A percentile compares a stretch with the other conserved stretches of the same genome.
These are phyloP conservation scores for Drosophila simulans DNA, from an alignment of 1,140 invertebrate genomes.

Conservation along the genomic window DNA sequence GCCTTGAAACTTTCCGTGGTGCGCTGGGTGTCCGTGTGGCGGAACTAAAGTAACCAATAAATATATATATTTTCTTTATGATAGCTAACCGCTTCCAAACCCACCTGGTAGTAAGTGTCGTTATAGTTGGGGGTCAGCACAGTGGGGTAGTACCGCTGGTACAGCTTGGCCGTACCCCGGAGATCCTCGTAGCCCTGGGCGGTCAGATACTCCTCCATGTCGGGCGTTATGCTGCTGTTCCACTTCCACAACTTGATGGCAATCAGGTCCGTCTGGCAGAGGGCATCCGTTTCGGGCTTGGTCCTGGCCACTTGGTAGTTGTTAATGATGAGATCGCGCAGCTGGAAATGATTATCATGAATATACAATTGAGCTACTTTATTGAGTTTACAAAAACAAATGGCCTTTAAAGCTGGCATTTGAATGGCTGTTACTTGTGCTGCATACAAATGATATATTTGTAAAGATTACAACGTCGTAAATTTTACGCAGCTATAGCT, in stretches of 20 bases:
- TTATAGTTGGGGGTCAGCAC: slow-evolving; percentile 62
- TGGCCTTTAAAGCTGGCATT: no score
- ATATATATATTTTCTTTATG: no score
- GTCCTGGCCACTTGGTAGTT: slow-evolving; percentile 86
- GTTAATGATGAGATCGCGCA: slow-evolving; percentile 85
- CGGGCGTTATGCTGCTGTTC: slow-evolving; percentile 86
- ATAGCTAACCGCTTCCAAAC: not conserved
- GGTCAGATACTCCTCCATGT: slow-evolving; percentile 86
- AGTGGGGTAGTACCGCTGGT: slow-evolving; percentile 86
- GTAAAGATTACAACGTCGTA: slow-evolving; percentile 5
- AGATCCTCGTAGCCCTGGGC: slow-evolving; percentile 86
- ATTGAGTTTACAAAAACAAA: no score
- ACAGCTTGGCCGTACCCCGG: slow-evolving; percentile 87
- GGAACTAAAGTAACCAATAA: slow-evolving; percentile 86
- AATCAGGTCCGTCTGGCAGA: slow-evolving; percentile 87
- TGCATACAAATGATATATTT: slow-evolving; percentile 27
- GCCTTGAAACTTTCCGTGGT: slow-evolving; percentile 88
- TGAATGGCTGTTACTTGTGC: not conserved
- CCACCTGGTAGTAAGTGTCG: slow-evolving; percentile 65
- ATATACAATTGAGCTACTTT: no score
- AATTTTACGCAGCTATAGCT: not conserved
- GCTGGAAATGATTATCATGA: slow-evolving; percentile 23
- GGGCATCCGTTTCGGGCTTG: slow-evolving; percentile 81
- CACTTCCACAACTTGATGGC: slow-evolving; percentile 87
- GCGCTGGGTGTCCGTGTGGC: slow-evolving; percentile 88